Evolutionary conservation across 2,797 vertebrate genomes (phyloP), one percentile per base, ranked within the genome.

Genomic region (Anas bahamensis): DNA sequence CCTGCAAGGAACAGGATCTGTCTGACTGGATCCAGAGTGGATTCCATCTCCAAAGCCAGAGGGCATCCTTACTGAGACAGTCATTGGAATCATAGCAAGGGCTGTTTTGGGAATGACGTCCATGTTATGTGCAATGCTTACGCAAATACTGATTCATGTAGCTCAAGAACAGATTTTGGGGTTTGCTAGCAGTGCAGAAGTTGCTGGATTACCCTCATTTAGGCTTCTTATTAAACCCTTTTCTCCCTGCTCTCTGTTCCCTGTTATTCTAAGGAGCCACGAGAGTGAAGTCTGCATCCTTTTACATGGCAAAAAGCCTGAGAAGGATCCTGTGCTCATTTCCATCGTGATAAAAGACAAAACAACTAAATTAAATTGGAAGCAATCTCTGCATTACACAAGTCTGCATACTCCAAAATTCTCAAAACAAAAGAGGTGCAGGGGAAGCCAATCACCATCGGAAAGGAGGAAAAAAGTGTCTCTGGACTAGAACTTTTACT

Each of bases 331-430:
- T 39, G 83, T 69, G 64, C 83, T 92, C 64, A 0, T 95, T 96
- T 89, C 93, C 87, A 84, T 94, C 74, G 33, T 33, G 92, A 88
- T 91, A 87, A 97, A 95, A 97, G 96, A 97, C 96, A 97, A 96
- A 97, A 97, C 96, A 97, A 95, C 95, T 56, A 95, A 97, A 97
- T 97, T 96, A 84, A 97, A 94, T 97, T 97, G 97, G 96, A 97
- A 95, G 89, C 86, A 83, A 97, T 94, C 91, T 95, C 90, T 80
- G 75, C 87, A 94, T 97, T 96, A 96, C 95, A 94, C 93, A 94
- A 95, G 94, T 79, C 95, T 88, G 52, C 93, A 78, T 31, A 65
- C 53, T 95, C 95, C 65, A 73, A 37, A 93, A 86, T 89, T 95
- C 93, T 96, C 96, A 94, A 97, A 97, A 97, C 96, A 96, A 95